Evolutionary conservation across 2,888 invertebrate genomes (phyloP), one percentile per base, ranked within the genome.

Genomic region (Pasiphila rectangulata): DNA sequence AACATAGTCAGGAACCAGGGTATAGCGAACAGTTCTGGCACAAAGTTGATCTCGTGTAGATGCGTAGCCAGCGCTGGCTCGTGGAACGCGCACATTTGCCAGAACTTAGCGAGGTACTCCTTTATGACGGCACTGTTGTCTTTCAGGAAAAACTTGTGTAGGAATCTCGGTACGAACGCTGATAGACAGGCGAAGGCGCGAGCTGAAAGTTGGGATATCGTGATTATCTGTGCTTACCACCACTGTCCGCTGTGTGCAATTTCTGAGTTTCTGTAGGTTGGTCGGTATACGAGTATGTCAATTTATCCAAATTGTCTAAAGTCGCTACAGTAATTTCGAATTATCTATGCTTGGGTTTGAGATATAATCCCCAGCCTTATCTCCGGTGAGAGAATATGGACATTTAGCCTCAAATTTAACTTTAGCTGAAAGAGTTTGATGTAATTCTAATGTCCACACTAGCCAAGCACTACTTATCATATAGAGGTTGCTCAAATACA

Each of bases 1-100:
- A 98, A 99, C 96, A 99, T 98, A 3, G 98, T 99, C 21, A 99
- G 90, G 78, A 98, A 99, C 99, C 99, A 99, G 0, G 99, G 98
- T 77, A 99, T 99, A 12, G 99, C 98, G 83, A 98, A 99, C 9
- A 99, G 90, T 81, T 99, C 98, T 0, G 99, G 98, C 60, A 95
- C 96, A 76, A 99, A 99, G 69, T 94, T 96, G 60, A 99, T 98
- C 9, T 94, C 93, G 65, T 94, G 93, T 35, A 99, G 89, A 81
- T 99, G 99, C 72, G 95, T 95, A 1, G 97, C 96, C 46, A 99
- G 81, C 46, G 93, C 91, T 0, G 99, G 97, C 78, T 99, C 99
- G 73, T 98, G 97, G 80, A 96, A 99, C 24, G 98, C 95, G 30
- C 98, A 94, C 69, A 99, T 90, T 74, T 98, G 98, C 58, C 97